These are phyloP conservation scores for Tetramorium simillimum DNA, from an alignment of 1,140 invertebrate genomes.

Conservation along the genomic window DNA sequence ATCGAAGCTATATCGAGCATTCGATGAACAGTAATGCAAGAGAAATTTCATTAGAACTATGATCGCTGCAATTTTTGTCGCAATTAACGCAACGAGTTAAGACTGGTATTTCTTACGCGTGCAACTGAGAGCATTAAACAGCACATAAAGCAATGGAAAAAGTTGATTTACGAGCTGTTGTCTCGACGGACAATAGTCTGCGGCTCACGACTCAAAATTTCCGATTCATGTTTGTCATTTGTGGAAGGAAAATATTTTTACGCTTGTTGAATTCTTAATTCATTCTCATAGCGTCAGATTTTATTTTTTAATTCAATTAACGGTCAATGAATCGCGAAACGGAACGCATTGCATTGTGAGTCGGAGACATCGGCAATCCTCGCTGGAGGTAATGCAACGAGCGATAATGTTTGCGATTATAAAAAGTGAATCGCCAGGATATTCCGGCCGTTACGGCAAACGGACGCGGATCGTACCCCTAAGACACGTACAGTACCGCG, in stretches of 20 bases:
- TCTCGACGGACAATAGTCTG: neutral
- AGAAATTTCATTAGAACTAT: slow-evolving; percentile 19
- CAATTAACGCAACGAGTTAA: slow-evolving; percentile 19
- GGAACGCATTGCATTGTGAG: neutral
- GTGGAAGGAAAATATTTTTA: neutral
- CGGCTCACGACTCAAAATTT: neutral
- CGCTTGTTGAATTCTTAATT: neutral
- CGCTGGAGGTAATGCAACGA: slow-evolving; percentile 2
- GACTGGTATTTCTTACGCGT: neutral
- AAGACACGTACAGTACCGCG: slow-evolving; percentile 6
- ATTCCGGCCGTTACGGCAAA: neutral
- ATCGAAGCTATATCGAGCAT: neutral
- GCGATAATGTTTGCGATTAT: slow-evolving; percentile 14
- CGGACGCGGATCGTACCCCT: neutral
- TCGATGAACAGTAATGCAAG: neutral
- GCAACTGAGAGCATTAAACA: neutral
- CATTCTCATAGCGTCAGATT: neutral
- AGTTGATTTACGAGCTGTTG: slow-evolving; percentile 1
- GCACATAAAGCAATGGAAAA: slow-evolving; percentile 8
- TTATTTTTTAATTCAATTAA: slow-evolving; percentile 3
- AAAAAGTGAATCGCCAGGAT: slow-evolving; percentile 33
- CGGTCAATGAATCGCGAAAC: neutral
- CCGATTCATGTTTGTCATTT: neutral
- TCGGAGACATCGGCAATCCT: neutral
- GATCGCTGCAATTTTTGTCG: neutral